These are phyloP conservation scores for Turritopsis dohrnii DNA, from an alignment of 30 jellyfish, hydroid and myxozoan species.

Conservation along the genomic window DNA sequence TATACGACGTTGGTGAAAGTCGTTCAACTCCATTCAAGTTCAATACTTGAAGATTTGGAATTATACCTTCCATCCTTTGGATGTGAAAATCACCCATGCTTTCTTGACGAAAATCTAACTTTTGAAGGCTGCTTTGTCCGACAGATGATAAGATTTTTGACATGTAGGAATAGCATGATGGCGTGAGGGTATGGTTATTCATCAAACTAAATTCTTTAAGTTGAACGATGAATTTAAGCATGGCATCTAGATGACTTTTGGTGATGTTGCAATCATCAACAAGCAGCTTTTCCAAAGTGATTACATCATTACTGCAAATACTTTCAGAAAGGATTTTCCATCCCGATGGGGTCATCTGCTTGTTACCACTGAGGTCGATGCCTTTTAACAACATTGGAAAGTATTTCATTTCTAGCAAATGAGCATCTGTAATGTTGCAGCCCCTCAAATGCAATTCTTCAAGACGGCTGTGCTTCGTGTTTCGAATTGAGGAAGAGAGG, in stretches of 20 bases:
- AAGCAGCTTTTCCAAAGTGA: background rate
- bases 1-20: background rate
- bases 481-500: background rate
- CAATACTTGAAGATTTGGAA: background rate
- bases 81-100: background rate
- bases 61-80: background rate
- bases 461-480: background rate
- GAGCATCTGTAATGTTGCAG: background rate
- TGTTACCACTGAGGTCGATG: background rate
- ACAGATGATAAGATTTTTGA: background rate
- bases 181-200: background rate
- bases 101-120: background rate
- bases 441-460: background rate
- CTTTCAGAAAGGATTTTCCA: background rate
- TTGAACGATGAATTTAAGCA: background rate
- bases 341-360: background rate
- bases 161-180: background rate
- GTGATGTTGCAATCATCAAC: background rate
- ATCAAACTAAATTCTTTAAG: background rate
- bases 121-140: background rate
- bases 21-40: background rate
- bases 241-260: background rate
- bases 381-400: background rate
- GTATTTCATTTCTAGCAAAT: background rate
- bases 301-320: background rate